Evolutionary conservation across 2,888 invertebrate genomes (phyloP), one percentile per base, ranked within the genome.

Genomic region (Acholoe squamosa): DNA sequence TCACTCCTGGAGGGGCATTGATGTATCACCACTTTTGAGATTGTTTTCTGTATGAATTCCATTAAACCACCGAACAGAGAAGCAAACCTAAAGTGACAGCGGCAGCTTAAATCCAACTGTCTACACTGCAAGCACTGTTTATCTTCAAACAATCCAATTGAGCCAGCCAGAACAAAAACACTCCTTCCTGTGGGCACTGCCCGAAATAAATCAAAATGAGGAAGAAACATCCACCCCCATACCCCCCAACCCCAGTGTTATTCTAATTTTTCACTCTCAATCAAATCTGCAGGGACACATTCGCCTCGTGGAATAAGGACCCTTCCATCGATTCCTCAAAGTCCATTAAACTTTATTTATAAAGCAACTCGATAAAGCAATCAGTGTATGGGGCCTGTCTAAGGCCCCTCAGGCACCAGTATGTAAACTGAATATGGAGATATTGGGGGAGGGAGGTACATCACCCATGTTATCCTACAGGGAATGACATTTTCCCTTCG

Each of bases 31-130:
- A 80, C 80, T 80, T 80, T 80, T 80, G 80, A 33, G 80, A 80
- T 80, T 80, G 80, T 80, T 80, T 80, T 80, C 80, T 80, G 33
- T 80, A 80, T 80, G 80, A 80, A 80, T 80, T 80, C 80, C 80
- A 80, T 80, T 80, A 80, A 80, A 80, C 16, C 76, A 10, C 34
- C 80, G 0, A n/a, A 34, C 33, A 22, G 80, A 80, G 25, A 80
- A 43, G 80, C 80, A 80, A 80, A 43, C 80, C 25, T 16, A n/a
- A n/a, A 80, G 80, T 80, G 80, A 80, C 80, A 80, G 80, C 43
- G 43, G 14, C 80, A 80, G 80, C 80, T 80, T 80, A 80, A 80
- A 80, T 80, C 43, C 80, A 80, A 80, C 80, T 80, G 80, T 80
- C 80, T 80, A 80, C 43, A 80, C 80, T 43, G 80, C 43, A 71